Base-by-base conservation (phyloP, 2,113 vertebrate species). In the Apeltes quadracus region DNA sequence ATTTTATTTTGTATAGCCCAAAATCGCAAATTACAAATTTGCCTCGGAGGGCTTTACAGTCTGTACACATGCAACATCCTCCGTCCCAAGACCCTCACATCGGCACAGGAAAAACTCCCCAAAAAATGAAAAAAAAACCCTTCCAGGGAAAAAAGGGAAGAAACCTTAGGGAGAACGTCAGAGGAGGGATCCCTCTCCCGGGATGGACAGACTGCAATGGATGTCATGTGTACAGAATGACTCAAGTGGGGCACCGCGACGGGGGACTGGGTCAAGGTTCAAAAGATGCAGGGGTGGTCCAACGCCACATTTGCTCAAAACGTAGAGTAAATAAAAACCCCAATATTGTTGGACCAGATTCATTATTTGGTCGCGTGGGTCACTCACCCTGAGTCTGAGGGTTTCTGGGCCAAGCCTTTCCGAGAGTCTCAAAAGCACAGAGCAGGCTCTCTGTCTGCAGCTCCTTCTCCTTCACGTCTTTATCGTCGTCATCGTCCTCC, bases 361-460 rank as follows among this genome's bases (percentile, higher is more conserved):
- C 57, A 43, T 39, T 39, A 29, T 29, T 29, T 29, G n/a, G 29
- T 34, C 3, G 32, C 32, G 20, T 34, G 2, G 32, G 8, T 22
- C 25, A 39, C 94, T 92, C 90, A 99, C 98, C 87, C 53, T 99
- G 98, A 2, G 97, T 98, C 62, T 95, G 90, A 0, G 23, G 76
- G 25, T 85, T 96, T 73, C 88, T 93, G 0, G 97, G 97, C 97
- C 98, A 99, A 38, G 95, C 88, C 89, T 97, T 99, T 71, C 97
- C 97, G 34, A 99, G 90, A 22, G 94, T 94, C 87, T 98, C 96
- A 0, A 97, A 97, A 84, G 97, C 95, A 85, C 95, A 96, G 55
- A 98, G 90, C 68, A 98, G 74, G 55, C 91, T 94, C 63, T 98
- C 96, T 46, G 95, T 94, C 82, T 95, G 94, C 72, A 96, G 84